A percentile compares a stretch with the other conserved stretches of the same genome.
Evolutionary conservation across 1,140 invertebrate species (phyloP).

Genomic region (Drosophila melanogaster): DNA sequence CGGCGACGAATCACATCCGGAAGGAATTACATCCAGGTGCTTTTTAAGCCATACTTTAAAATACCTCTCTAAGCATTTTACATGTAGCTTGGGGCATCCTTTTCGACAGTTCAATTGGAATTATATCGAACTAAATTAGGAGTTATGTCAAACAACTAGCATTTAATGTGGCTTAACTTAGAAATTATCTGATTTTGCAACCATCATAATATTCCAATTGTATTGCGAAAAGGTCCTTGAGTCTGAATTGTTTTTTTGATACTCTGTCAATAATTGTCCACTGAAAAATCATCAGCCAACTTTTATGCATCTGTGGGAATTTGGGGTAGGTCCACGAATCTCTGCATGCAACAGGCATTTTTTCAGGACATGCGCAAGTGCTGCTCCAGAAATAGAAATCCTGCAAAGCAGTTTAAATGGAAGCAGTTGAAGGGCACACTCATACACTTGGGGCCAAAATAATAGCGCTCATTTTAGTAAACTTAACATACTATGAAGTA

Average conservation of each 20-base stretch:
- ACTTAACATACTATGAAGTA: no score
- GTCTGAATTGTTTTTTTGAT: slow-evolving; percentile 15
- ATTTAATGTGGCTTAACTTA: background rate
- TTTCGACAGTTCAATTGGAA: slow-evolving; percentile 7
- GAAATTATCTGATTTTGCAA: background rate
- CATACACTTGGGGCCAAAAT: background rate
- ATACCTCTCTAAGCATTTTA: slow-evolving; percentile 32
- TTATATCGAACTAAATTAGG: background rate
- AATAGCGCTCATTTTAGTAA: background rate
- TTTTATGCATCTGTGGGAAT: background rate
- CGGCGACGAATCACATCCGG: background rate
- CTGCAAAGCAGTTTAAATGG: background rate
- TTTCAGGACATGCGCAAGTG: slow-evolving; percentile 15
- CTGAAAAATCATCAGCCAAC: background rate
- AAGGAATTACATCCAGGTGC: slow-evolving; percentile 33
- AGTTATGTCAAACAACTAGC: background rate
- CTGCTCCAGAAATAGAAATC: background rate
- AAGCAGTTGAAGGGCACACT: slow-evolving; percentile 4
- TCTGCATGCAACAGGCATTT: slow-evolving; percentile 31
- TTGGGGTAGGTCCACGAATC: slow-evolving; percentile 15
- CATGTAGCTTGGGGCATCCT: background rate
- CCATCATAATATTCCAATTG: background rate
- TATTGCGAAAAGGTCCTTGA: background rate
- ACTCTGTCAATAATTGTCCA: slow-evolving; percentile 10
- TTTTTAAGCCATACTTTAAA: slow-evolving; percentile 19